These are phyloP conservation scores for Bergia puertoricense DNA, from an alignment of 92 coral and sea anemone species.

Conservation along the genomic window DNA sequence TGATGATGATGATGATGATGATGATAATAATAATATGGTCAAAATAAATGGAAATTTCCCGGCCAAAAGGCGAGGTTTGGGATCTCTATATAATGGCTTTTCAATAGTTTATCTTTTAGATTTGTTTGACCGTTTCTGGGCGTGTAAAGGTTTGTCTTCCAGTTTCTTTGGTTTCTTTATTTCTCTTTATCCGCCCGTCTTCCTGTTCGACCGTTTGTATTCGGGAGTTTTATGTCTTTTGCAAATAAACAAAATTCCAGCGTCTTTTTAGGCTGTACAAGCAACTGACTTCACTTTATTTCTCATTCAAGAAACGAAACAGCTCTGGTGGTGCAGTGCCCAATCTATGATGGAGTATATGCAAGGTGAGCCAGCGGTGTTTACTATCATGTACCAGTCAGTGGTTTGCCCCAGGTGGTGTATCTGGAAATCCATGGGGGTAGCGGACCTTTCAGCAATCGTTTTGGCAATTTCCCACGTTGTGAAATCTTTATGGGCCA, in stretches of 20 bases:
- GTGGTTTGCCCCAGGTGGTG: not conserved
- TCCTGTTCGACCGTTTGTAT: not conserved
- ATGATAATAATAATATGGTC: no score
- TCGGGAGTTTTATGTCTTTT: not conserved
- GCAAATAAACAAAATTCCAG: not conserved
- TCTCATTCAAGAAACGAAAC: not conserved
- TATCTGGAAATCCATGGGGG: not conserved
- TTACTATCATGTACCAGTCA: no score
- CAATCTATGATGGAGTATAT: constrained; percentile 17
- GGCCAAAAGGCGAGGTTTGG: no score
- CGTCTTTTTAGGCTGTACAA: not conserved
- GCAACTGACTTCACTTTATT: not conserved
- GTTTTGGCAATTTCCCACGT: not conserved
- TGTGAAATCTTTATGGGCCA: not conserved
- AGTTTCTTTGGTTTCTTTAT: no score
- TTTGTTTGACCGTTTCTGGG: not conserved
- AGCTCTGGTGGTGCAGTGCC: constrained; percentile 32
- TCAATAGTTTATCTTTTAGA: not conserved
- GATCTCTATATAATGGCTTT: no score
- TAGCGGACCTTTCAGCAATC: not conserved
- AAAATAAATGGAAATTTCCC: no score
- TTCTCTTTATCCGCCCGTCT: no score
- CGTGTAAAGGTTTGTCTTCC: not conserved
- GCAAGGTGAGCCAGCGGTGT: constrained; percentile 10
- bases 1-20: no score